These are phyloP conservation scores for Volucella inanis DNA, from an alignment of 2,888 invertebrate genomes.

Conservation along the genomic window DNA sequence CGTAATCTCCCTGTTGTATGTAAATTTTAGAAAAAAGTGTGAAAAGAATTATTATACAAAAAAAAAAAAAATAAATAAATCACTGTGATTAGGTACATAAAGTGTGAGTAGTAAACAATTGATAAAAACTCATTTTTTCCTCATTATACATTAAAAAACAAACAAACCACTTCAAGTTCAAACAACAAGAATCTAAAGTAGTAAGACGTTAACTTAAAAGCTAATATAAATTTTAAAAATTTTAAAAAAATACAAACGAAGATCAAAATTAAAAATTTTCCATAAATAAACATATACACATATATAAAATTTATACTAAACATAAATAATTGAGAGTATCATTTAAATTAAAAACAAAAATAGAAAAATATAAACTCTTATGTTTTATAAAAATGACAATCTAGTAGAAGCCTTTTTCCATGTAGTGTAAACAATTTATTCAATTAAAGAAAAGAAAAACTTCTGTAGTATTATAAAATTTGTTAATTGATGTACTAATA, in stretches of 20 bases:
- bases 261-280: constrained; percentile 57
- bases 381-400: constrained; percentile 73
- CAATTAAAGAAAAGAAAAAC: not conserved
- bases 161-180: constrained; percentile 63
- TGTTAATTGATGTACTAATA: constrained; percentile 11
- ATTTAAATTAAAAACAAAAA: constrained; percentile 29
- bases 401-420: constrained; percentile 72
- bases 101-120: constrained; percentile 64
- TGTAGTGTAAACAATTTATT: constrained; percentile 51
- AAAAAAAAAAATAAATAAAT: constrained; percentile 34
- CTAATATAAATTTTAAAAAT: constrained; percentile 45
- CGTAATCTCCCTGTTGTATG: constrained; percentile 49
- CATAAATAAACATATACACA: constrained; percentile 40
- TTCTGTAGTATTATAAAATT: not conserved
- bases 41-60: constrained; percentile 7
- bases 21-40: constrained; percentile 16
- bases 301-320: constrained; percentile 61
- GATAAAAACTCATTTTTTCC: constrained; percentile 28
- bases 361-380: constrained; percentile 26
- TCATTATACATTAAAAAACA: constrained; percentile 7
- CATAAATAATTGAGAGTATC: constrained; percentile 28
- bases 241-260: constrained; percentile 34
- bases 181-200: constrained; percentile 51
- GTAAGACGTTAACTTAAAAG: constrained; percentile 38
- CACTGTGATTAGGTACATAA: constrained; percentile 70